Conservation (phyloP, 2,797 vertebrate species). For the Linurgus olivaceus region DNA sequence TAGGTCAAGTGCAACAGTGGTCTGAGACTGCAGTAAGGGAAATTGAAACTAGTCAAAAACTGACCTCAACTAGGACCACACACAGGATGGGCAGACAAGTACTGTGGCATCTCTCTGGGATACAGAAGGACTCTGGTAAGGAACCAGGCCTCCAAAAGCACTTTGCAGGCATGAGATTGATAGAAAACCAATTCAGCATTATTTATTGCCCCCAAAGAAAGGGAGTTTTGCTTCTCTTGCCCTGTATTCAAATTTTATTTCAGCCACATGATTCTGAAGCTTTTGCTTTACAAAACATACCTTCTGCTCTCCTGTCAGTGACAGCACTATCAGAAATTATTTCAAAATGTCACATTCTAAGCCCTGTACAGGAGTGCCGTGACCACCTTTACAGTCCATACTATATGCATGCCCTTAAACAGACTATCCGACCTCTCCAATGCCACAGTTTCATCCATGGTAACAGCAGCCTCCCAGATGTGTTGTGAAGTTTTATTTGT, state of each 20-base stretch:
- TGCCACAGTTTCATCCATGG: background rate
- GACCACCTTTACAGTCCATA: background rate
- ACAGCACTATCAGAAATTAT: background rate
- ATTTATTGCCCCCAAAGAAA: background rate
- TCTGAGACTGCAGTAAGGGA: background rate
- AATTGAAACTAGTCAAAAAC: background rate
- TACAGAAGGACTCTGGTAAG: background rate
- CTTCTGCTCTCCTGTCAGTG: background rate
- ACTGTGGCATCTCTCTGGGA: background rate
- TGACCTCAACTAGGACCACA: background rate
- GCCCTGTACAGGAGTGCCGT: fast-evolving
- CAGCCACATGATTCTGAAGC: background rate
- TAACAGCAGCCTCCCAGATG: background rate
- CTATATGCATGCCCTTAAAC: background rate
- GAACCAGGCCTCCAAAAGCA: background rate
- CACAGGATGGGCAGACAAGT: background rate
- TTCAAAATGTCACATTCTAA: background rate
- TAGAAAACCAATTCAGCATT: background rate
- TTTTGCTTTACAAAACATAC: background rate
- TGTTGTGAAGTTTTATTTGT: background rate
- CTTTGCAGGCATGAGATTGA: background rate
- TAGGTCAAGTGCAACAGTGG: background rate
- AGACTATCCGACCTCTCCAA: background rate
- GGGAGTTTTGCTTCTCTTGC: background rate
- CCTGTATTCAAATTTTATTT: background rate